Evolutionary conservation across 1,140 invertebrate species (phyloP).

Genomic region (Zaprionus camerounensis): DNA sequence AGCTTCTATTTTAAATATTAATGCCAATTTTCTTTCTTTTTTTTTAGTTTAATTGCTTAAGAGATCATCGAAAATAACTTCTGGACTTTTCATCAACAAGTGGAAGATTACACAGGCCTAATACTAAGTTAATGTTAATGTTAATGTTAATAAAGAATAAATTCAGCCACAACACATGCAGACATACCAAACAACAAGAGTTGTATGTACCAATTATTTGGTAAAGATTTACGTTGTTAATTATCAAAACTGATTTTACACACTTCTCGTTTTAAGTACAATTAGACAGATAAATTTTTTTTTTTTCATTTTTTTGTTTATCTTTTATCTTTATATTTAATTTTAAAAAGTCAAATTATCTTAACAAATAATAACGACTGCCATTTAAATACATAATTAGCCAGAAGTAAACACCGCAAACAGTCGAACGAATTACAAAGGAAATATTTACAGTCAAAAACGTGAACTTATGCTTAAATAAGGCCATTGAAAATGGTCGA

Average conservation of each 20-base stretch:
- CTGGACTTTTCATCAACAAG: neutral
- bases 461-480: neutral
- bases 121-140: neutral
- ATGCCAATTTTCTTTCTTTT: too few species aligned
- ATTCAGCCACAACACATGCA: neutral
- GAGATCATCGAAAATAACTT: neutral
- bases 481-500: neutral
- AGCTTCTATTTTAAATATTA: too few species aligned
- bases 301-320: constrained; percentile 37
- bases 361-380: constrained; percentile 76
- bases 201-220: constrained; percentile 5
- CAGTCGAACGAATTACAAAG: neutral
- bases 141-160: neutral
- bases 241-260: constrained; percentile 9
- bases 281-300: constrained; percentile 15
- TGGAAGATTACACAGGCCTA: neutral
- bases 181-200: neutral
- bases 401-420: constrained; percentile 4
- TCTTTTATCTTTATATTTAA: constrained; percentile 59
- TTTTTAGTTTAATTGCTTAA: neutral
- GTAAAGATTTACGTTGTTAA: neutral
- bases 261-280: constrained; percentile 21
- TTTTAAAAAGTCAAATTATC: constrained; percentile 69
- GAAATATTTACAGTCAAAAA: neutral
- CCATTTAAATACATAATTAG: constrained; percentile 66